A percentile compares a stretch with the other conserved stretches of the same genome.
phyloP scores from a whole-genome alignment of 92 coral and sea anemone species.

The Chrysogorgia sp. region DNA sequence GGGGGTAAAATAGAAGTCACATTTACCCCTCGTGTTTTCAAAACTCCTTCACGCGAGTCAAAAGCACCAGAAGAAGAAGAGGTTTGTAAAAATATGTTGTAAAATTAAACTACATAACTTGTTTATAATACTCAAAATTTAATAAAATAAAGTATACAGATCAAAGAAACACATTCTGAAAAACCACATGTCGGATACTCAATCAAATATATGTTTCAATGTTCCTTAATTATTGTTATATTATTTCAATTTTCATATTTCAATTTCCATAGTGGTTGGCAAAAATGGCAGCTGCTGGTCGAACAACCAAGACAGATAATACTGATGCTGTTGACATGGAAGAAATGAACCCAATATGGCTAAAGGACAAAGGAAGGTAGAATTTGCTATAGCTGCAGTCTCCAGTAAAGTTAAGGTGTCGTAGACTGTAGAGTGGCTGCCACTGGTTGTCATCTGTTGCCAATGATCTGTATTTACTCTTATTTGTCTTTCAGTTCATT shows the following conservation, averaged over 20 bases:
- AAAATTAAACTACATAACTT: neutral
- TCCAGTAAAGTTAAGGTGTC: neutral
- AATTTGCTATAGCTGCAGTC: neutral
- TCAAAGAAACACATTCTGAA: neutral
- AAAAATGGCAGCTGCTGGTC: conserved; percentile 86
- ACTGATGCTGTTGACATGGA: conserved; percentile 91
- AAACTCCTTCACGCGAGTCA: conserved; percentile 95
- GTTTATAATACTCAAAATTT: too few species aligned
- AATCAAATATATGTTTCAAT: neutral
- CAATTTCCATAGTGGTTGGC: conserved; percentile 78
- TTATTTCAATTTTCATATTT: neutral
- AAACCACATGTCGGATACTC: neutral
- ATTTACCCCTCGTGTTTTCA: conserved; percentile 87
- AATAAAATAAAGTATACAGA: neutral
- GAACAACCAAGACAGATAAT: conserved; percentile 71
- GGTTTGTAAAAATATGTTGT: conserved; percentile 44
- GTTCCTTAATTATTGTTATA: neutral
- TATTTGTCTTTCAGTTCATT: neutral
- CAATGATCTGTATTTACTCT: too few species aligned
- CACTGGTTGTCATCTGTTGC: neutral
- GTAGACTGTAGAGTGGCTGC: neutral
- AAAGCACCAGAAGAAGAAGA: conserved; percentile 98
- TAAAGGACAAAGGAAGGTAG: conserved; percentile 95
- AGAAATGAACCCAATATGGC: conserved; percentile 99
- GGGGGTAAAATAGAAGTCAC: conserved; percentile 87